These are phyloP conservation scores for Lasiurus cinereus DNA, from an alignment of 2,113 vertebrate genomes.

Conservation along the genomic window DNA sequence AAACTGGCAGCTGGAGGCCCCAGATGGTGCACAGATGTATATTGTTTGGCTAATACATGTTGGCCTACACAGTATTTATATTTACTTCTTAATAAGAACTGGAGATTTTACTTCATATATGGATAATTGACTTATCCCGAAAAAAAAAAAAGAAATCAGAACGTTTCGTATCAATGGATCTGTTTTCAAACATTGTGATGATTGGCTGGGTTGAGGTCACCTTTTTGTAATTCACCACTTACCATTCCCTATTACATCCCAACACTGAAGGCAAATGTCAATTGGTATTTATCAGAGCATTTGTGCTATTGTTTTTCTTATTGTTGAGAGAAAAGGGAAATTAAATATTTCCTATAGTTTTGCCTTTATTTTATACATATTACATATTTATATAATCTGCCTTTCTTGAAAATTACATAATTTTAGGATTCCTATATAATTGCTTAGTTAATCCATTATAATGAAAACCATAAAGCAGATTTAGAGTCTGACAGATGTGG, in stretches of 20 bases:
- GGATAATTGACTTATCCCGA: neutral
- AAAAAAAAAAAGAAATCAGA: neutral
- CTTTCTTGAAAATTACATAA: neutral
- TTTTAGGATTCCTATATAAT: neutral
- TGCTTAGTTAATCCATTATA: neutral
- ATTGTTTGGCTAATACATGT: conserved; percentile 30
- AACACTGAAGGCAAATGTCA: neutral
- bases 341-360: neutral
- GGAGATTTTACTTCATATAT: neutral
- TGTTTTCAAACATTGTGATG: conserved; percentile 2
- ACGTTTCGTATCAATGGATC: neutral
- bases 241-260: neutral
- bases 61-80: neutral
- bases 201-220: neutral
- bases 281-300: neutral
- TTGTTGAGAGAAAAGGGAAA: neutral
- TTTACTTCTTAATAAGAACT: conserved; percentile 24
- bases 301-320: conserved; percentile 7
- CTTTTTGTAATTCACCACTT: neutral
- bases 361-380: neutral
- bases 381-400: neutral
- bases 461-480: neutral
- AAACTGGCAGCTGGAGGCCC: neutral
- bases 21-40: conserved; percentile 35
- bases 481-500: neutral